phyloP scores from a whole-genome alignment of 2,797 vertebrate species.

The Pogoniulus pusillus region DNA sequence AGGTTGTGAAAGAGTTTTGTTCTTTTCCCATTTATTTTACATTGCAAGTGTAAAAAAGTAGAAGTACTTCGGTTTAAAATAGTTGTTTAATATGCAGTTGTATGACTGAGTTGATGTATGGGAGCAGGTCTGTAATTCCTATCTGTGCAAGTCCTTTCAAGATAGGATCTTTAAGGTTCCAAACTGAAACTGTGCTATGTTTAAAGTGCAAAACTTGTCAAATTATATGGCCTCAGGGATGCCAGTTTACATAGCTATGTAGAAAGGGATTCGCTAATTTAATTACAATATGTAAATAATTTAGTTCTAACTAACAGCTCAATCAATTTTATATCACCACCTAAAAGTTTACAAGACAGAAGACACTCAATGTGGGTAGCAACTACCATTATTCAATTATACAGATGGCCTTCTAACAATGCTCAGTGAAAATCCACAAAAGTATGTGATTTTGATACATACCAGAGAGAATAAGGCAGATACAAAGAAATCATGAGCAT shows the following conservation, averaged over 20 bases:
- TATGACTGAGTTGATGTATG: background rate
- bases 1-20: background rate
- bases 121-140: background rate
- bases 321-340: background rate
- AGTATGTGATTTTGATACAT: background rate
- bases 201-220: background rate
- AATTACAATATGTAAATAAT: constrained; percentile 5
- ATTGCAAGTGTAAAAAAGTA: background rate
- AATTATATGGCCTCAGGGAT: background rate
- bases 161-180: background rate
- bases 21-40: background rate
- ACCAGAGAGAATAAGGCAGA: background rate
- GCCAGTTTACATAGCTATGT: background rate
- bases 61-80: background rate
- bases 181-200: background rate
- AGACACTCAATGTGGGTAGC: fast-evolving
- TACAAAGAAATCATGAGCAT: background rate
- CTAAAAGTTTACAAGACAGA: background rate
- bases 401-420: background rate
- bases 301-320: background rate
- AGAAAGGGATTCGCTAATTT: background rate
- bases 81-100: background rate
- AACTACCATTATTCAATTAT: background rate
- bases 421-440: background rate
- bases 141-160: background rate